phyloP scores from a whole-genome alignment of 2,888 invertebrate species.

The Drosophila meridiana region DNA sequence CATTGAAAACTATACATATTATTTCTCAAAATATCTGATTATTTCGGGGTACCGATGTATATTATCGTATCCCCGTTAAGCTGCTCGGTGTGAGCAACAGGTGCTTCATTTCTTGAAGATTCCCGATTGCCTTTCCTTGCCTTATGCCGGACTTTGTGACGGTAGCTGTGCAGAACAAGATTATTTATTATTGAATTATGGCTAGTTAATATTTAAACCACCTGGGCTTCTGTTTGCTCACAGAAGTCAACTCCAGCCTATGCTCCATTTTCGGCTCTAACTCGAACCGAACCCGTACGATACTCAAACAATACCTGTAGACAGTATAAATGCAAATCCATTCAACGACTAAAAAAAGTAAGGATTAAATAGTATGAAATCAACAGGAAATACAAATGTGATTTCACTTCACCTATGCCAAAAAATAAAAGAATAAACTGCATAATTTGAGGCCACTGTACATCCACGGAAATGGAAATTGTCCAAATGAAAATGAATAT shows the following conservation, averaged over 20 bases:
- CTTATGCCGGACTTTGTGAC: too few relatives aligned
- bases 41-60: not conserved
- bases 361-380: not conserved
- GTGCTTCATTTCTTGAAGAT: not conserved
- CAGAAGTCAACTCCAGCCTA: not conserved
- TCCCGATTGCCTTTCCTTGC: not conserved
- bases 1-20: not conserved
- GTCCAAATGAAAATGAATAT: slow-evolving; percentile 39
- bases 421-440: slow-evolving; percentile 36
- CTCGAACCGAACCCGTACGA: not conserved
- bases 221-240: not conserved
- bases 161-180: not conserved
- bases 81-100: too few relatives aligned
- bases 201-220: too few relatives aligned
- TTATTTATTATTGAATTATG: not conserved
- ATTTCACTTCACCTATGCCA: slow-evolving; percentile 40
- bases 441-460: slow-evolving; percentile 20
- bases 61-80: not conserved
- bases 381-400: not conserved
- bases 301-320: slow-evolving; percentile 37
- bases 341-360: slow-evolving; percentile 40
- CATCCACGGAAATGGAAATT: slow-evolving; percentile 11
- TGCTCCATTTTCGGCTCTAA: not conserved
- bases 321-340: slow-evolving; percentile 46
- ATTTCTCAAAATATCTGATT: not conserved